Base-by-base conservation (phyloP, 2,113 vertebrate genomes). In the Pelecanus crispus region DNA sequence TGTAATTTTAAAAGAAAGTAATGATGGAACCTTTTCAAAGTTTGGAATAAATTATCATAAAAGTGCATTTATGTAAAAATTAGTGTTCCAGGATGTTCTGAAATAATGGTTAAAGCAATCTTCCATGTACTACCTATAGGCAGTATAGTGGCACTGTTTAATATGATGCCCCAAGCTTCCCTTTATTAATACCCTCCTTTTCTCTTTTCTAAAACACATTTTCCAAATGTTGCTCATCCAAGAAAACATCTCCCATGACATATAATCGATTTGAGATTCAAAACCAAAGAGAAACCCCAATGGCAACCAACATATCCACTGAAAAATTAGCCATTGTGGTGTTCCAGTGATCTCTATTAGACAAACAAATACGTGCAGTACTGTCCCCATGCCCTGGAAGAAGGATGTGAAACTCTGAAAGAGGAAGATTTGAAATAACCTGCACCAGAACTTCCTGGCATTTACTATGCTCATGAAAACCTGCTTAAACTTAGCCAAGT, bases 191-290 rank as follows among this genome's bases (percentile, higher is more conserved):
- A 81, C 4, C 17, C 14, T 90, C 7, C 58, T 88, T 86, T 94
- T 90, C 71, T 79, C 70, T n/a, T 45, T 75, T 85, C 87, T 38
- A 31, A 91, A 93, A 66, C 58, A 49, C 5, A 45, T 90, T 95
- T 94, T 81, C 75, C 88, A 94, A 83, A 77, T 42, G 11, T 58
- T 86, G 8, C 16, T 88, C 9, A 7, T 80, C 56, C 88, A 77
- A 58, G 16, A 86, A 88, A 81, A 86, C n/a, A 53, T 53, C 92
- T 92, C 70, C 52, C 50, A 78, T 66, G 67, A 86, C 38, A 91
- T 42, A 90, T 66, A 96, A 90, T 80, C 88, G 40, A 66, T 95
- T 93, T 92, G 79, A 95, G 67, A 86, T 86, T 86, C 67, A 74
- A 78, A 96, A 92, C 1, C 53, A 88, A 90, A 90, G 53, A 95